Percentiles rank a stretch among this genome's conserved stretches.
phyloP scores from a whole-genome alignment of 2,113 vertebrate species.

The Asarcornis scutulata region DNA sequence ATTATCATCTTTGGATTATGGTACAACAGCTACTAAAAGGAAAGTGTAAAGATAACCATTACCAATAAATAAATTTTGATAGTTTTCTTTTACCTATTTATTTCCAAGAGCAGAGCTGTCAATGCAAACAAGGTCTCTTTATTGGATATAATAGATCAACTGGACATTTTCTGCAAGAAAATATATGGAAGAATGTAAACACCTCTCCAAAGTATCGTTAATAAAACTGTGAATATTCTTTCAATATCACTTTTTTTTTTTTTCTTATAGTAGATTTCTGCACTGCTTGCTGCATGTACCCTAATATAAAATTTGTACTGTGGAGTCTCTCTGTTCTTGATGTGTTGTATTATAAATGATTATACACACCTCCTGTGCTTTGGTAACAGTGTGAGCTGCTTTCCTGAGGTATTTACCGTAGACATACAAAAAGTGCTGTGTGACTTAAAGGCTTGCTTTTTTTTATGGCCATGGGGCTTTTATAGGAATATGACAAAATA shows the following conservation, averaged over 20 bases:
- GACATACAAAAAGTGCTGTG: background rate
- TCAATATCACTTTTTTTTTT: background rate
- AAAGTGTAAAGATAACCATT: background rate
- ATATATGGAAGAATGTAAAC: slow-evolving; percentile 19
- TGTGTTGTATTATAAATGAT: background rate
- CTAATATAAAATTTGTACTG: background rate
- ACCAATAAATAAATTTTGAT: background rate
- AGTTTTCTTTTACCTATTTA: background rate
- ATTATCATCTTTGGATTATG: background rate
- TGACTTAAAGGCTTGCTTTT: background rate
- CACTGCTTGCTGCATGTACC: background rate
- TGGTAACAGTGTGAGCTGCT: background rate
- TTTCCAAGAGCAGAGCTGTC: background rate
- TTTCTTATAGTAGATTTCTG: background rate
- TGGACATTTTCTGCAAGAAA: slow-evolving; percentile 13
- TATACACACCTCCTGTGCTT: background rate
- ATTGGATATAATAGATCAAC: slow-evolving; percentile 42
- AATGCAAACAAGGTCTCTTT: slow-evolving; percentile 44
- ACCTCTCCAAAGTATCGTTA: slow-evolving; percentile 11
- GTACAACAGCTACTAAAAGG: background rate
- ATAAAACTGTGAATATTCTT: slow-evolving; percentile 33
- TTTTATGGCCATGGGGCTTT: background rate
- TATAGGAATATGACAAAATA: background rate
- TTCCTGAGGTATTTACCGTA: background rate
- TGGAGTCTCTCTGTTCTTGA: background rate